Percentiles rank a stretch among this genome's conserved stretches.
Conservation (phyloP, 2,888 invertebrate species). For the Drosophila demipolita region DNA sequence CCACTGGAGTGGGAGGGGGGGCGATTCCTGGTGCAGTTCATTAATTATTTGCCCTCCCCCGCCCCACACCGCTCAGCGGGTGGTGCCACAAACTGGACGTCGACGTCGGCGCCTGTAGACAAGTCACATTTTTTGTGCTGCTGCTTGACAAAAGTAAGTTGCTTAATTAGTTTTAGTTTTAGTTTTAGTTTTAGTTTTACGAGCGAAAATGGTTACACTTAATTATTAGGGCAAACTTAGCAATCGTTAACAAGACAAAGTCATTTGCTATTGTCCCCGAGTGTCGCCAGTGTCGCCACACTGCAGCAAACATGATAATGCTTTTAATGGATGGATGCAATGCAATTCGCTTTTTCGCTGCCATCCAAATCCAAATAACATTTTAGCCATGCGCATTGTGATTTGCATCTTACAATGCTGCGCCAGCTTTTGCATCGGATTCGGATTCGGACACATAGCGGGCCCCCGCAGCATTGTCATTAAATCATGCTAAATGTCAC, state of each 20-base stretch:
- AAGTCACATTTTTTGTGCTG: conserved; percentile 31
- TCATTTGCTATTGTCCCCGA: conserved; percentile 45
- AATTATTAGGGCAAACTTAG: conserved; percentile 76
- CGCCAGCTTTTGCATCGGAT: conserved; percentile 42
- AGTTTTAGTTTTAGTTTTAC: conserved; percentile 59
- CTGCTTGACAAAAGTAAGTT: conserved; percentile 60
- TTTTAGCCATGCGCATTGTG: conserved; percentile 60
- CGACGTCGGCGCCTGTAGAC: not conserved
- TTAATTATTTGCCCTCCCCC: conserved; percentile 66
- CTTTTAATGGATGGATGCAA: conserved; percentile 59
- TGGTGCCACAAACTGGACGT: conserved; percentile 4
- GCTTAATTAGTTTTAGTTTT: conserved; percentile 70
- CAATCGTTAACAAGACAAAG: conserved; percentile 79
- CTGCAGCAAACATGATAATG: conserved; percentile 66
- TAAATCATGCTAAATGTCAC: conserved; percentile 82
- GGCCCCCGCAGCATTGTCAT: conserved; percentile 68
- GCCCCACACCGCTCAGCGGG: conserved; percentile 31
- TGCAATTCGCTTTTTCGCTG: conserved; percentile 35
- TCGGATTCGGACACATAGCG: conserved; percentile 27
- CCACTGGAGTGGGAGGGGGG: not conserved
- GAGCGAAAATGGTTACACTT: conserved; percentile 53
- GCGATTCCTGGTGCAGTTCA: conserved; percentile 66
- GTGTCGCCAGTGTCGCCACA: not conserved
- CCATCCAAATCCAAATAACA: conserved; percentile 62
- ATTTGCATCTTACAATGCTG: conserved; percentile 75